Evolutionary conservation across 1,140 invertebrate genomes (phyloP), one percentile per base, ranked within the genome.

Genomic region (Dinothrombium tinctorium): DNA sequence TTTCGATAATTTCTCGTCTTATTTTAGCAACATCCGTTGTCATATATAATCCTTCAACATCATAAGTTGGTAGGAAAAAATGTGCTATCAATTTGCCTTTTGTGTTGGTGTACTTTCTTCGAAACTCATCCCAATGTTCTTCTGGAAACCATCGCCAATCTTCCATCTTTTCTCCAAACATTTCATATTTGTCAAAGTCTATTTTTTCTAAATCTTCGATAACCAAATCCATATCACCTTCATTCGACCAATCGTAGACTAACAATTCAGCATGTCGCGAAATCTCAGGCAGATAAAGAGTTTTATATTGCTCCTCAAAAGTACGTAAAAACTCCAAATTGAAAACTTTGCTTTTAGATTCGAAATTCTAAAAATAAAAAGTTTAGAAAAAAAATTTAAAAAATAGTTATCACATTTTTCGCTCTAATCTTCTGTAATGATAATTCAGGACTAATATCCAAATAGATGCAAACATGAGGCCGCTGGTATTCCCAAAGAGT

Each of bases 401-500:
- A 33, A 37, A 33, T 11, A 26, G 49, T 48, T 56, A 53, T 26
- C 39, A 32, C n/a, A 48, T 53, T 56, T 43, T 57, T 41, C 39
- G 54, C 47, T 32, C 69, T 70, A 53, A 60, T 64, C 57, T 55
- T 55, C 51, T 72, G 62, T 48, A 68, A 50, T 0, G 73, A 69
- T 50, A 61, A 65, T 11, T 68, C 52, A 8, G 76, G 70, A 11
- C 78, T 72, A 23, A 72, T 58, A 59, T 94, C 84, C 46, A 94
- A 61, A 54, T 92, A 92, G 45, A 94, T 69, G 0, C 86, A 64
- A 42, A 90, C 60, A 62, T 92, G 82, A 11, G 87, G 87, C 50
- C 67, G 68, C 50, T 81, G 51, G n/a, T 82, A 51, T 39, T 72
- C 65, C 4, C 54, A 51, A 28, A 79, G 64, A 3, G 71, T 69